phyloP scores from a whole-genome alignment of 2,113 vertebrate species.

The Pachycephala philippinensis region DNA sequence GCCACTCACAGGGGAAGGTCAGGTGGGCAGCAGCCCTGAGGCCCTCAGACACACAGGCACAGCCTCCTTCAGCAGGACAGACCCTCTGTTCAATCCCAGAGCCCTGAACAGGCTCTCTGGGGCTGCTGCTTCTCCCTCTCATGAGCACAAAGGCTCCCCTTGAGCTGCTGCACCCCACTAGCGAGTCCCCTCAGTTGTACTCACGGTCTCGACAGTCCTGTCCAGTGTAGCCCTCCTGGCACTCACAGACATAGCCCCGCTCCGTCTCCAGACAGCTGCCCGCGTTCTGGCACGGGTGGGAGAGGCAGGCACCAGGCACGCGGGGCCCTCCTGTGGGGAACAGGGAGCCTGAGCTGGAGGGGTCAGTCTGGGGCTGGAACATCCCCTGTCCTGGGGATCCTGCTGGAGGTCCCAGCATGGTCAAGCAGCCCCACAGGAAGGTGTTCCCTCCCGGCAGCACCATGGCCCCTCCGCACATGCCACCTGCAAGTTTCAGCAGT shows the following conservation, averaged over 20 bases:
- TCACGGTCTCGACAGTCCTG: slow-evolving; percentile 83
- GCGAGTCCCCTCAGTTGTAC: neutral
- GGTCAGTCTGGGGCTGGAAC: neutral
- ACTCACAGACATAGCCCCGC: slow-evolving; percentile 82
- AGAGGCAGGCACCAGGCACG: slow-evolving; percentile 35
- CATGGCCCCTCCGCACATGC: fast-evolving
- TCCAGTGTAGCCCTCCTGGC: slow-evolving; percentile 81
- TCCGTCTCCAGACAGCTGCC: slow-evolving; percentile 73
- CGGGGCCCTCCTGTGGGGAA: slow-evolving; percentile 36
- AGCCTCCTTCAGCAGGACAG: neutral
- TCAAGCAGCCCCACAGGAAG: neutral
- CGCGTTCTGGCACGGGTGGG: slow-evolving; percentile 70
- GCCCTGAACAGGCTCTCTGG: neutral
- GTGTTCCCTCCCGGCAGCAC: neutral
- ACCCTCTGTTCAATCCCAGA: neutral
- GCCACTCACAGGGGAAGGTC: neutral
- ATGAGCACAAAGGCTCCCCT: neutral
- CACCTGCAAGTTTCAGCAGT: neutral
- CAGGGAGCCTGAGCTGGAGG: neutral
- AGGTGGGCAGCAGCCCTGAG: neutral
- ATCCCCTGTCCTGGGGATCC: neutral
- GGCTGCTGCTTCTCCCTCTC: neutral
- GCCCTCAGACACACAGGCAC: neutral
- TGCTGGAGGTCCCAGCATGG: fast-evolving
- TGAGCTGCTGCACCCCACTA: neutral